Evolutionary conservation across 1,140 invertebrate species (phyloP).

Genomic region (Zaprionus gabonicus): DNA sequence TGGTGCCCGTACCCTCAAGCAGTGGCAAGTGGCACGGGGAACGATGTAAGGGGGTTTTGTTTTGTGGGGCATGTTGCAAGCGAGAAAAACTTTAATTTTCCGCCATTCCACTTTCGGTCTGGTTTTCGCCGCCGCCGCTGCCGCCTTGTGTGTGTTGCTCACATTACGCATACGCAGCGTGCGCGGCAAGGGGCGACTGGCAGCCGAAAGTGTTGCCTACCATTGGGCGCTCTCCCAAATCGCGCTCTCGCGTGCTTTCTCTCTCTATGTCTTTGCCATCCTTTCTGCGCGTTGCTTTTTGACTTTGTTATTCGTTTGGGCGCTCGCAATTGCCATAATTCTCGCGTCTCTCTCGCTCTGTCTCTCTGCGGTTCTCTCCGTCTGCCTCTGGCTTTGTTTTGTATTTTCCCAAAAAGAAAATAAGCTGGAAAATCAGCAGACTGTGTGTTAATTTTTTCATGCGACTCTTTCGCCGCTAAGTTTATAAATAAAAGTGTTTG

Average conservation of each 20-base stretch:
- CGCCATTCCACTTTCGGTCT: slow-evolving; percentile 66
- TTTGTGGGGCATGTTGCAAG: slow-evolving; percentile 21
- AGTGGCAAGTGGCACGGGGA: background rate
- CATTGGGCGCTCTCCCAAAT: slow-evolving; percentile 39
- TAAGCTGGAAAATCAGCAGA: slow-evolving; percentile 42
- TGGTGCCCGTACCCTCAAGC: background rate
- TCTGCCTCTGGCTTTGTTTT: slow-evolving; percentile 54
- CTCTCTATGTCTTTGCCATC: slow-evolving; percentile 24
- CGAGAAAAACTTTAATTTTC: slow-evolving; percentile 68
- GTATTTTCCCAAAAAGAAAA: slow-evolving; percentile 34
- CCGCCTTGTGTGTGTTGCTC: slow-evolving; percentile 6
- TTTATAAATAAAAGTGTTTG: slow-evolving; percentile 24
- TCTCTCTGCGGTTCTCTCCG: slow-evolving; percentile 9
- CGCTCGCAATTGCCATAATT: slow-evolving; percentile 14
- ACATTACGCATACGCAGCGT: slow-evolving; percentile 77
- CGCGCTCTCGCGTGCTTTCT: background rate
- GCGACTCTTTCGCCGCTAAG: background rate
- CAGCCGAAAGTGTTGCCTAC: slow-evolving; percentile 58
- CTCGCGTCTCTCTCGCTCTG: slow-evolving; percentile 18
- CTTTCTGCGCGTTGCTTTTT: slow-evolving; percentile 42
- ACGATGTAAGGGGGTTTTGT: slow-evolving; percentile 10
- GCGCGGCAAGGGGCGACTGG: slow-evolving; percentile 17
- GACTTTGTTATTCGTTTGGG: background rate
- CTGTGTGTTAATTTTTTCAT: slow-evolving; percentile 50
- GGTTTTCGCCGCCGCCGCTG: slow-evolving; percentile 34